Base-by-base conservation (phyloP, 2,888 invertebrate species). In the Conops quadrifasciatus region DNA sequence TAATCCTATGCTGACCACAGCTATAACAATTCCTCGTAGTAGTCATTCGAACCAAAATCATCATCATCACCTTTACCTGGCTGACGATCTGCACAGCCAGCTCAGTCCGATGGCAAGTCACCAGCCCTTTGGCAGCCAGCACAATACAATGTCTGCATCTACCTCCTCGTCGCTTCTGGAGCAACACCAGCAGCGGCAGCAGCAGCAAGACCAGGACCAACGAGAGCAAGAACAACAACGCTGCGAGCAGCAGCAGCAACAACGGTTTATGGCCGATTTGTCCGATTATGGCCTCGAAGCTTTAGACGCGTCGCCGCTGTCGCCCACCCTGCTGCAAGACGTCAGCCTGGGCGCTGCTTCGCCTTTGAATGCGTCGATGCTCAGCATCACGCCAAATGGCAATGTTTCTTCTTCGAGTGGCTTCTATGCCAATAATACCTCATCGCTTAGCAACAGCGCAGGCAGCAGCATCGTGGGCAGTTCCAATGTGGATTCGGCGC, bases 281-380 rank as follows among this genome's bases (percentile, higher is more conserved):
- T 84, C 84, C 1, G 86, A 85, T 71, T 86, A 83, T 72, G 83
- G 81, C 19, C 76, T 86, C 71, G 86, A 85, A 72, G 82, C 83
- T 2, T 77, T 86, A 73, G 85, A 85, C 47, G 82, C 85, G 13
- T 78, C 84, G 28, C 84, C 85, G 16, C 70, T 85, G 67, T 86
- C 86, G 47, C 85, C 86, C 13, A 82, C 85, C 13, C 76, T 85
- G 21, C 73, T 85, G 60, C 85, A 85, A 73, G 85, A 86, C 76
- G 83, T 85, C 5, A 85, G 81, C 62, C 75, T 85, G 65, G 80
- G 83, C 70, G 82, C 82, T 21, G 80, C 82, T 45, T 83, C 83
- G 15, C 82, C 83, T 0, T 71, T 82, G 53, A 82, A 77, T 71
- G 73, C 76, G 2, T 76, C 79, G 21, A 67, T 62, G 60, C 80